phyloP scores from a whole-genome alignment of 2,113 vertebrate species.

The Emydocephalus ijimae region DNA sequence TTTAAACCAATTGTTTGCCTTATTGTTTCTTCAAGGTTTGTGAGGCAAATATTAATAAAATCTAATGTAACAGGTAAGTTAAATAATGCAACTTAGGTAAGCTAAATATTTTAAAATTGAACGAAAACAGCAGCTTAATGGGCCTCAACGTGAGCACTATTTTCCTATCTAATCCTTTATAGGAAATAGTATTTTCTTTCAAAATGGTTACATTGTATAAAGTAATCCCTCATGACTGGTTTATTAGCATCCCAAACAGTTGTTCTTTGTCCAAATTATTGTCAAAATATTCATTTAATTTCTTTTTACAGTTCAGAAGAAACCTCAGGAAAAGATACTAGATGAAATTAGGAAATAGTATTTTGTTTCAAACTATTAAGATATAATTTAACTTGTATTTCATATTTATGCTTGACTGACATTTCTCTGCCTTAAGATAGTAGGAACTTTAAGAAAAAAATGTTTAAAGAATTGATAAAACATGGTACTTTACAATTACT shows the following conservation, averaged over 20 bases:
- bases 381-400: conserved; percentile 60
- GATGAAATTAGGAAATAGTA: conserved; percentile 44
- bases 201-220: background rate
- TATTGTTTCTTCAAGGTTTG: background rate
- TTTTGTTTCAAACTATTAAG: conserved; percentile 55
- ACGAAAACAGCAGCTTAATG: conserved; percentile 44
- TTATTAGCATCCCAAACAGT: background rate
- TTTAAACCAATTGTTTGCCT: background rate
- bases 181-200: conserved; percentile 58
- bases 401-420: conserved; percentile 57
- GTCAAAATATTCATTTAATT: background rate
- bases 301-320: background rate
- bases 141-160: conserved; percentile 53
- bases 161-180: conserved; percentile 44
- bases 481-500: conserved; percentile 53
- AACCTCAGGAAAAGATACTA: background rate
- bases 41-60: conserved; percentile 40
- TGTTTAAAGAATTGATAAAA: conserved; percentile 62
- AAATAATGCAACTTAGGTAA: background rate
- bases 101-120: conserved; percentile 25
- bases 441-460: conserved; percentile 40
- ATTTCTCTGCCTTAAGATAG: conserved; percentile 33
- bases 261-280: background rate
- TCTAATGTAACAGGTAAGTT: conserved; percentile 14
- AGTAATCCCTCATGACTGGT: background rate